Evolutionary conservation across 2,797 vertebrate genomes (phyloP), one percentile per base, ranked within the genome.

Genomic region (Macroramphosus scolopax): DNA sequence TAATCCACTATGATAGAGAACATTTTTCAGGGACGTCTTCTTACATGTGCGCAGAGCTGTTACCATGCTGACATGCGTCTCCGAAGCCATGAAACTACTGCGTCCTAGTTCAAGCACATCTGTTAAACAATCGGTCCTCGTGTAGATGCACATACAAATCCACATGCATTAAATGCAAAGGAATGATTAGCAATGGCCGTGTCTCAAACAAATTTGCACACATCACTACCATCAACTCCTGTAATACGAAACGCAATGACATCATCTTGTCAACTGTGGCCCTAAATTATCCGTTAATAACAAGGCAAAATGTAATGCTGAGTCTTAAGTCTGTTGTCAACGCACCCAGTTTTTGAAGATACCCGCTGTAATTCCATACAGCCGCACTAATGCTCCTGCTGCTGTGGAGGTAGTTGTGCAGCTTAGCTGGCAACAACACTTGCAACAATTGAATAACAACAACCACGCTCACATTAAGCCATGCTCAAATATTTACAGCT

Each of bases 391-490:
- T 57, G 52, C 61, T 24, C 22, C 38, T 45, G 57, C 40, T 63
- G 56, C 45, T 51, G 51, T 33, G 48, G 15, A 38, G 22, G 52
- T 50, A 17, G 25, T 13, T 46, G 37, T 24, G 50, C 28, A 54
- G 68, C 63, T 72, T 62, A 67, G 43, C 22, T 25, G 53, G 39
- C 30, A 38, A 62, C 73, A 49, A 70, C 29, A 55, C 45, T 24
- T 13, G 13, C 60, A 75, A 79, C 56, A 69, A 66, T 28, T 53
- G 48, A 73, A 59, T 40, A 63, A 68, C 35, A 72, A 45, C 51
- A 50, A 65, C 47, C 40, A 33, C 36, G 45, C 34, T n/a, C 32
- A 63, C 66, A 66, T 48, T 20, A 59, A 65, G 47, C 15, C 51
- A 48, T 1, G 29, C 37, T 69, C 43, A 69, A 54, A 64, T 67